These are phyloP conservation scores for Entomobrya multifasciata DNA, from an alignment of 2,888 invertebrate genomes.

Conservation along the genomic window DNA sequence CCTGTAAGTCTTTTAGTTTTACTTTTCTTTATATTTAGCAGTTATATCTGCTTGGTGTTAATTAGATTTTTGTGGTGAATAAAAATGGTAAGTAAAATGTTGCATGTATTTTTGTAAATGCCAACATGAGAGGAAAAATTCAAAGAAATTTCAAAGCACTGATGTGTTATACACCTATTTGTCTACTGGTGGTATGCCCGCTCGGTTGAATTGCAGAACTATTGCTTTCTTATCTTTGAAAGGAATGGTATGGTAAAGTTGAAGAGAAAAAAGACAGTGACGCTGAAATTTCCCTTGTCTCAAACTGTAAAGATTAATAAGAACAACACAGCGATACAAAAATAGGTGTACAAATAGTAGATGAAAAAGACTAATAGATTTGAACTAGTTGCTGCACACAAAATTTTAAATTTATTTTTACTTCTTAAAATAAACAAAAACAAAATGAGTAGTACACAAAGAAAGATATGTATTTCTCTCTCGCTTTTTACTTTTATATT, in stretches of 20 bases:
- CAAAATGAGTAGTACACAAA: conserved; percentile 4
- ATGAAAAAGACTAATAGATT: conserved; percentile 22
- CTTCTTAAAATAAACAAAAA: not conserved
- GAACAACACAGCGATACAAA: not conserved
- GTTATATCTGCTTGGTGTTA: conserved; percentile 28
- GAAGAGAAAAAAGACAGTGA: not conserved
- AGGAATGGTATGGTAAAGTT: no score
- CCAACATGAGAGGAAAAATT: no score
- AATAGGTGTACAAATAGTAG: not conserved
- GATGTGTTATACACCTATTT: conserved; percentile 6
- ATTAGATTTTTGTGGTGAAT: conserved; percentile 45
- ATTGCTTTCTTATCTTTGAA: conserved; percentile 6
- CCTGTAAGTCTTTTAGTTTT: not conserved
- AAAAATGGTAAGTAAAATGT: not conserved
- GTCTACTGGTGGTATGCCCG: not conserved
- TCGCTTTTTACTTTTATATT: conserved; percentile 6
- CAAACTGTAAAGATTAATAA: conserved; percentile 27
- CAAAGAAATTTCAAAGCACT: no score
- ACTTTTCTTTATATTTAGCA: not conserved
- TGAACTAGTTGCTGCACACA: conserved; percentile 21
- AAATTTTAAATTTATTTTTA: conserved; percentile 16
- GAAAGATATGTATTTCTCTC: not conserved
- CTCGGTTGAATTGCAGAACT: conserved; percentile 13
- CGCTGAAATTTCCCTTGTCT: conserved; percentile 38
- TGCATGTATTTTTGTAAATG: conserved; percentile 16